Evolutionary conservation across 1,140 invertebrate genomes (phyloP).

Genomic region (Drosophila bipectinata): DNA sequence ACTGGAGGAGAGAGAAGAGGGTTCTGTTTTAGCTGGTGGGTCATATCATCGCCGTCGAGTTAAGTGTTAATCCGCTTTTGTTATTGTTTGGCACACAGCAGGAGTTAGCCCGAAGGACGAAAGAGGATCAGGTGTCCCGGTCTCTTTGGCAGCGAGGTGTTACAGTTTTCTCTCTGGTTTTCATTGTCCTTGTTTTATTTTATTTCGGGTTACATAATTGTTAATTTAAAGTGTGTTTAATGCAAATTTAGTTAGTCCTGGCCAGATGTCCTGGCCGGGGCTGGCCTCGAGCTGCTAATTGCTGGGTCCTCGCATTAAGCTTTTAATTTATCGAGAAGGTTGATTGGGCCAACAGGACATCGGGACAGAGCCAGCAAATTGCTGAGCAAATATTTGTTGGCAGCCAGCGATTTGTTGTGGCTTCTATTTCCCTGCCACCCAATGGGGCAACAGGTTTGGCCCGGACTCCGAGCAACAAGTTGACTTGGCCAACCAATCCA

Average conservation of each 20-base stretch:
- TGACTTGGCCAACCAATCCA: constrained; percentile 33
- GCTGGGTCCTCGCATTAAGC: constrained; percentile 33
- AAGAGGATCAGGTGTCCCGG: constrained; percentile 51
- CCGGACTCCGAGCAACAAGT: constrained; percentile 59
- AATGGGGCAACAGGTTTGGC: constrained; percentile 37
- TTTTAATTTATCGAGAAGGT: constrained; percentile 54
- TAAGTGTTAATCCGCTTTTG: constrained; percentile 82
- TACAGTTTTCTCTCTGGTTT: constrained; percentile 43
- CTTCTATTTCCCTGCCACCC: constrained; percentile 18
- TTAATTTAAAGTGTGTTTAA: constrained; percentile 78
- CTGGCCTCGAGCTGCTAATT: constrained; percentile 20
- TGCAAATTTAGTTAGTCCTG: constrained; percentile 59
- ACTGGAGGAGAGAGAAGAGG: neutral
- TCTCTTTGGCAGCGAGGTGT: constrained; percentile 42
- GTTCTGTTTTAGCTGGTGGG: constrained; percentile 6
- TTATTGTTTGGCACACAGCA: constrained; percentile 68
- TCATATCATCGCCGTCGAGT: constrained; percentile 71
- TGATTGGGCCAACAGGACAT: neutral
- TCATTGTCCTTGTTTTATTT: constrained; percentile 7
- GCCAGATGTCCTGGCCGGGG: constrained; percentile 5
- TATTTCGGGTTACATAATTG: constrained; percentile 69
- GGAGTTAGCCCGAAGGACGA: constrained; percentile 34
- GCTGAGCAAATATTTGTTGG: constrained; percentile 66
- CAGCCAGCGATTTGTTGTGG: constrained; percentile 55
- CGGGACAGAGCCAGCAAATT: constrained; percentile 52